These are phyloP conservation scores for Thaumetopoea pityocampa DNA, from an alignment of 1,140 invertebrate species.

Conservation along the genomic window DNA sequence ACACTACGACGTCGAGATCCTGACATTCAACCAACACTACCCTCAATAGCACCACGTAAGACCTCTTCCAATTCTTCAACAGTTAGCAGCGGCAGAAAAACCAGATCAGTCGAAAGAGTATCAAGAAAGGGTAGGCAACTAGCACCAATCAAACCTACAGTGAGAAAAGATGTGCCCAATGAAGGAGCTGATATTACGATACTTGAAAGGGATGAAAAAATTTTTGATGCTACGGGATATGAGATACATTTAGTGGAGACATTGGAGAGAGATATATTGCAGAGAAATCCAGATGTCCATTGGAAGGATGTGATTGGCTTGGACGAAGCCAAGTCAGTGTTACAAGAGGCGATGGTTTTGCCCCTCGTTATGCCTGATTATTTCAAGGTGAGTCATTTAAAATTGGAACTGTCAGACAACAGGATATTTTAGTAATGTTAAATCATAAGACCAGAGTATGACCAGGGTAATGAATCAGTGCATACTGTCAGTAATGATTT, in stretches of 20 bases:
- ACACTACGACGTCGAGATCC: constrained; percentile 80
- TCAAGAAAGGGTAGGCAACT: constrained; percentile 47
- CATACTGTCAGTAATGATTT: too few species aligned
- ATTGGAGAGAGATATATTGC: constrained; percentile 95
- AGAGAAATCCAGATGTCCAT: constrained; percentile 95
- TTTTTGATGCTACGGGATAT: constrained; percentile 85
- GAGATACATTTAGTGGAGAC: constrained; percentile 89
- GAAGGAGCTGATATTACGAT: constrained; percentile 54
- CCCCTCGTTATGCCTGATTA: constrained; percentile 99
- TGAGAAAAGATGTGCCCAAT: constrained; percentile 48
- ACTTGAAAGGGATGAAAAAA: constrained; percentile 76
- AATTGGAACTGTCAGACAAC: not conserved
- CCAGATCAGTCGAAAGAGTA: constrained; percentile 76
- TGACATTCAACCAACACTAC: constrained; percentile 80
- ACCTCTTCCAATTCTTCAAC: constrained; percentile 46
- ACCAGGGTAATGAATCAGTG: too few species aligned
- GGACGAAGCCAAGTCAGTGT: constrained; percentile 93
- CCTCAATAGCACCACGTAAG: constrained; percentile 75
- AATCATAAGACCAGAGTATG: too few species aligned
- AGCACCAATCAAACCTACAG: constrained; percentile 55
- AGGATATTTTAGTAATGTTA: not conserved
- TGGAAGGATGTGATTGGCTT: constrained; percentile 99
- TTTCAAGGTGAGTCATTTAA: constrained; percentile 83
- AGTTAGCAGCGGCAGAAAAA: constrained; percentile 66
- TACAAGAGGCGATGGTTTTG: constrained; percentile 98